These are phyloP conservation scores for Cardiocondyla obscurior DNA, from an alignment of 1,140 invertebrate genomes.

Conservation along the genomic window DNA sequence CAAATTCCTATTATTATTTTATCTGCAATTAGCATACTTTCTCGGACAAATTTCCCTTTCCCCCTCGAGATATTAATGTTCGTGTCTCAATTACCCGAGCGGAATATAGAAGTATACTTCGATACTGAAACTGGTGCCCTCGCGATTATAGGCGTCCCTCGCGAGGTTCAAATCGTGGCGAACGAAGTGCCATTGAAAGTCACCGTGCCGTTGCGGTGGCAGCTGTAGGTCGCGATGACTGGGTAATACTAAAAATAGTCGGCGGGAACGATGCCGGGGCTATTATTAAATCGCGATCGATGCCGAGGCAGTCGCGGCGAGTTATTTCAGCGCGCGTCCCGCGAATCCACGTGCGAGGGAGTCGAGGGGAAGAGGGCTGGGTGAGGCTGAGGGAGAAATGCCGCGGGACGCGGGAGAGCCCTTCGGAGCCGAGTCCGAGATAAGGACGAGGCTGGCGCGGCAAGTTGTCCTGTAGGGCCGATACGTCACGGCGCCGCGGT, in stretches of 20 bases:
- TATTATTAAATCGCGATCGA: constrained; percentile 72
- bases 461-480: background rate
- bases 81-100: too few relatives aligned
- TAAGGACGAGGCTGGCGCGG: constrained; percentile 7
- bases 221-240: constrained; percentile 73
- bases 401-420: background rate
- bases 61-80: too few relatives aligned
- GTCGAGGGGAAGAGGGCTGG: background rate
- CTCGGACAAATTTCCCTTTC: too few relatives aligned
- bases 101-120: too few relatives aligned
- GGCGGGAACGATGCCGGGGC: constrained; percentile 65
- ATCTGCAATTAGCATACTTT: too few relatives aligned
- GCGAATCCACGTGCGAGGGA: background rate
- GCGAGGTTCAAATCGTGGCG: background rate
- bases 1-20: too few relatives aligned
- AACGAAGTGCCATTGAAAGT: constrained; percentile 73
- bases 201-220: constrained; percentile 40
- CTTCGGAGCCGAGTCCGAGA: constrained; percentile 20
- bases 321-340: constrained; percentile 62
- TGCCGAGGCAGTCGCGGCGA: constrained; percentile 63
- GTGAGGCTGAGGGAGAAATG: background rate
- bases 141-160: background rate
- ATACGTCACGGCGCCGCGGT: background rate
- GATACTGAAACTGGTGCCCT: background rate
- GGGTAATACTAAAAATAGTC: constrained; percentile 72